Evolutionary conservation across 2,113 vertebrate species (phyloP).

Genomic region (Hemiscyllium ocellatum): DNA sequence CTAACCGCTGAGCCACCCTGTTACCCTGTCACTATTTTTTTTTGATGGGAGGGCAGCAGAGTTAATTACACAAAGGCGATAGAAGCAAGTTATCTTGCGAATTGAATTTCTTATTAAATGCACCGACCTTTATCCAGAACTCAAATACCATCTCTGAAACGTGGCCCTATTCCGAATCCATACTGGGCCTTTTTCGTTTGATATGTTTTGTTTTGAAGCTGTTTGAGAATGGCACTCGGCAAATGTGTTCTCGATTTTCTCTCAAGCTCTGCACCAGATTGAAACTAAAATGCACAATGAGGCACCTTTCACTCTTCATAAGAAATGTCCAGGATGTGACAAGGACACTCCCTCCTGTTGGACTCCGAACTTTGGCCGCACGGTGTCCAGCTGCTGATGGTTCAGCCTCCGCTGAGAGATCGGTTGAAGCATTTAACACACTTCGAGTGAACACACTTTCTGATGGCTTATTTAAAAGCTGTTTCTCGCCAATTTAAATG

Average conservation of each 20-base stretch:
- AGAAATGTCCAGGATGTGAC: not conserved
- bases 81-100: not conserved
- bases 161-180: not conserved
- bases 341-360: not conserved
- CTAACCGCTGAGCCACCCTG: no score
- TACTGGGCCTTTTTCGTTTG: not conserved
- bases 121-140: not conserved
- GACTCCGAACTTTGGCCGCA: not conserved
- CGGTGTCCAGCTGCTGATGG: not conserved
- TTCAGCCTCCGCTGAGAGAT: not conserved
- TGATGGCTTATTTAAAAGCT: not conserved
- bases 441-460: not conserved
- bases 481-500: not conserved
- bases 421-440: not conserved
- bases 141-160: not conserved
- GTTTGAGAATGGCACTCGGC: not conserved
- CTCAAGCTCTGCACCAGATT: not conserved
- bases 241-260: not conserved
- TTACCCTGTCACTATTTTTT: not conserved
- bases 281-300: not conserved
- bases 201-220: not conserved
- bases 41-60: not conserved
- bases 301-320: not conserved
- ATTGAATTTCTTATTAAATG: not conserved
- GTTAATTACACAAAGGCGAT: not conserved